These are phyloP conservation scores for Macquaria australasica DNA, from an alignment of 2,113 vertebrate species.

Conservation along the genomic window DNA sequence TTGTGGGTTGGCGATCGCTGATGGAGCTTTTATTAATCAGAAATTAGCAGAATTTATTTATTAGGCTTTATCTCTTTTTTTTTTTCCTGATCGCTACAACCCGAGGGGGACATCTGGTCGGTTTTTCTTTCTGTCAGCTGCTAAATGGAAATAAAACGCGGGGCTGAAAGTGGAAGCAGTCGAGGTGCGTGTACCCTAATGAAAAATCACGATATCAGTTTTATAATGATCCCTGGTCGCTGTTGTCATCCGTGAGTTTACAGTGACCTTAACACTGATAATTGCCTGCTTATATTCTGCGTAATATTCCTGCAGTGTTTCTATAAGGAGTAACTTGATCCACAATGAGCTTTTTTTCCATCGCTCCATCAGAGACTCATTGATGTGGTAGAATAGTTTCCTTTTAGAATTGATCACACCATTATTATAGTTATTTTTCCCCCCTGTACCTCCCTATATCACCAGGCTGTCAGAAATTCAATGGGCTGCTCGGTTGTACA, in stretches of 20 bases:
- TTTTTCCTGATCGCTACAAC: conserved; percentile 41
- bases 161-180: conserved; percentile 74
- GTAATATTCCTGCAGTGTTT: conserved; percentile 16
- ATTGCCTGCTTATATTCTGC: conserved; percentile 14
- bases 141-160: conserved; percentile 81
- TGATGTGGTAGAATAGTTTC: neutral
- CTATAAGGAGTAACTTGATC: neutral
- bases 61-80: neutral
- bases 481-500: neutral
- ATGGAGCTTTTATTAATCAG: conserved; percentile 23
- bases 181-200: conserved; percentile 73
- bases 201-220: neutral
- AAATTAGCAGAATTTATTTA: conserved; percentile 30
- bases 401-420: neutral
- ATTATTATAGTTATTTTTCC: neutral
- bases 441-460: neutral
- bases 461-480: neutral
- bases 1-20: conserved; percentile 1
- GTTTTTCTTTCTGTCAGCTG: conserved; percentile 43
- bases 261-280: conserved; percentile 23
- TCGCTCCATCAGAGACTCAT: neutral
- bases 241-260: conserved; percentile 14
- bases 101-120: conserved; percentile 54
- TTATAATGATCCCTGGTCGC: conserved; percentile 2
- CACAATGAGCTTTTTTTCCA: conserved; percentile 3